Evolutionary conservation across 2,797 vertebrate species (phyloP).

Genomic region (Lepus oiostolus): DNA sequence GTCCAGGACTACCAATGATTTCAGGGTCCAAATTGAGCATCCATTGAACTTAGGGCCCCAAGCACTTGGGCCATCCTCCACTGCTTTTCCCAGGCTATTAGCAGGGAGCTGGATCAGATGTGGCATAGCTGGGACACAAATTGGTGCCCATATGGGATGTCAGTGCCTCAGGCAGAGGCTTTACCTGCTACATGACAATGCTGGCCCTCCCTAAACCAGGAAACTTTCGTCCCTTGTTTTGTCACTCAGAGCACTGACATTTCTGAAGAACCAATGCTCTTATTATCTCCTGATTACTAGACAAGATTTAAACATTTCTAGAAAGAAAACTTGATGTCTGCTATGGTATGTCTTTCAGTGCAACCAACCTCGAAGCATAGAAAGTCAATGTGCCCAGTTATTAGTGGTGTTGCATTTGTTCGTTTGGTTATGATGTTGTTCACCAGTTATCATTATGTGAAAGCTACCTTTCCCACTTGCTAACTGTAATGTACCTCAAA

Average conservation of each 20-base stretch:
- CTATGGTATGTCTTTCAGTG: neutral
- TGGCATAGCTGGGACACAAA: no score
- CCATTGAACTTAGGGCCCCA: neutral
- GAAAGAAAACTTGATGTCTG: neutral
- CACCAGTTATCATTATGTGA: neutral
- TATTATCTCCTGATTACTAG: neutral
- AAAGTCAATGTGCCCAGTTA: neutral
- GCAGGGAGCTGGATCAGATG: no score
- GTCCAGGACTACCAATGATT: neutral
- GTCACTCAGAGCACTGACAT: neutral
- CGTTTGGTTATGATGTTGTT: neutral
- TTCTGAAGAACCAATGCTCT: constrained; percentile 30
- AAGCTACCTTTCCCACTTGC: neutral
- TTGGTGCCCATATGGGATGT: no score
- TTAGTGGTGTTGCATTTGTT: neutral
- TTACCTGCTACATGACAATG: no score
- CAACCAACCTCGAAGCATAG: neutral
- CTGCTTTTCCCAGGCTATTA: no score
- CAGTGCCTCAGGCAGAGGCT: no score
- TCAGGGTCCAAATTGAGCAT: neutral
- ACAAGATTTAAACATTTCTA: constrained; percentile 19
- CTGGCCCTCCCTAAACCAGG: neutral
- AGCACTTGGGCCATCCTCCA: no score
- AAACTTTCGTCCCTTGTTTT: neutral
- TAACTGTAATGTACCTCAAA: neutral